Evolutionary conservation across 2,888 invertebrate species (phyloP), one percentile per base, ranked within the genome.

Genomic region (Buathra laborator): DNA sequence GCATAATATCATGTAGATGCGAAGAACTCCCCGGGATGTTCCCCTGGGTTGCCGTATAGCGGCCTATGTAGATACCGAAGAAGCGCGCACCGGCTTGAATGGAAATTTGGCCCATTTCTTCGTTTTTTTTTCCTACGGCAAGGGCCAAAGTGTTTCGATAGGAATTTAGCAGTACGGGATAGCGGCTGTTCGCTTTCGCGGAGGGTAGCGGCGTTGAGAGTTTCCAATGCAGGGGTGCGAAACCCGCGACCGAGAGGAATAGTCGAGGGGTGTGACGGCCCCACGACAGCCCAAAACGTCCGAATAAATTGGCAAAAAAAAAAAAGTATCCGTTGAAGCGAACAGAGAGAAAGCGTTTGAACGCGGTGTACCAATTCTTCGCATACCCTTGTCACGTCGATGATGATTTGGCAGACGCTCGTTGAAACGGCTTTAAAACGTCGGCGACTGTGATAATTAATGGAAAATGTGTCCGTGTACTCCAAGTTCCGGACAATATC

Each of bases 1-100:
- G 89, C 89, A 88, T 91, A 90, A 90, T 91, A 89, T 90, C 90
- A 89, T 90, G 89, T 87, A 90, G 89, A 91, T 89, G 87, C 82
- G 76, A 46, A 77, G 56, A 82, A 51, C 83, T 77, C 71, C 75
- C 76, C 85, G 29, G 1, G 16, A 48, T 3, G 43, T 19, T 46
- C 51, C 37, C 79, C 80, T 84, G 78, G 76, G 81, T 86, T 84
- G 83, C 83, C 84, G 85, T 70, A 71, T 4, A 44, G 29, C 64
- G 32, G n/a, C 37, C 37, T 37, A 37, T 37, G 37, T 37, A 56
- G 24, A 56, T 32, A 67, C n/a, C 67, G 14, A 24, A 46, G 78
- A 7, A 16, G 68, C 32, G 51, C 29, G 51, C 67, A 53, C 51
- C 59, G 72, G 67, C 72, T 67, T 85, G 87, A 89, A 89, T 90